Evolutionary conservation across 2,113 vertebrate genomes (phyloP), one percentile per base, ranked within the genome.

Genomic region (Brachyhypopomus occidentalis): DNA sequence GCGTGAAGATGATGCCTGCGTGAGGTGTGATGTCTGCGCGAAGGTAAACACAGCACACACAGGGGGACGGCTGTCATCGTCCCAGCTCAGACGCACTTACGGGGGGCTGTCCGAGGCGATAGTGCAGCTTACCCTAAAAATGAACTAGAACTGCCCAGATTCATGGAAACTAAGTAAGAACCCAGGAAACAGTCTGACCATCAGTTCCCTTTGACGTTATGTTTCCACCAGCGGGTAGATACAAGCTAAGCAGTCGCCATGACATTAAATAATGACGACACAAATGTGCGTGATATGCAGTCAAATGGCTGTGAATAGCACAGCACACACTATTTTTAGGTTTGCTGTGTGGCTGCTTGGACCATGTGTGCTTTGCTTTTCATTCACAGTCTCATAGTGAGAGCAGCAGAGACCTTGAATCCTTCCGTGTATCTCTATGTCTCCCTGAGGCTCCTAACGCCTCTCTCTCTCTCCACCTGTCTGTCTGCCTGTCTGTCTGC

Each of bases 331-430:
- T 64, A 48, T 64, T 64, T 63, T 64, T 64, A 64, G 27, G 41
- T 27, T 55, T 38, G 9, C 30, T 16, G 60, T 67, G 41, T 71
- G n/a, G 41, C 38, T n/a, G 64, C 19, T 12, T n/a, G 38, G 52
- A 22, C 45, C 78, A 72, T 30, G 22, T 38, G 38, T 52, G 45
- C 5, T 70, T 74, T 25, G 17, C 56, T 38, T 74, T 83, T 78
- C 77, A 56, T 56, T 75, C 60, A 62, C 27, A 71, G 66, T 80
- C 19, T 23, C 60, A 72, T 82, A 72, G 76, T 56, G 20, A 75
- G 38, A 69, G 71, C 73, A 22, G 60, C 41, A 48, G 66, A 74
- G 48, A 79, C 83, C 74, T 86, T 77, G 62, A 75, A 11, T 48
- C 56, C 66, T 70, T 80, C 41, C 76, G 59, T 72, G 38, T 60